Percentiles rank a stretch among this genome's conserved stretches.
Conservation (phyloP, 2,113 vertebrate species). For the Progne subis region DNA sequence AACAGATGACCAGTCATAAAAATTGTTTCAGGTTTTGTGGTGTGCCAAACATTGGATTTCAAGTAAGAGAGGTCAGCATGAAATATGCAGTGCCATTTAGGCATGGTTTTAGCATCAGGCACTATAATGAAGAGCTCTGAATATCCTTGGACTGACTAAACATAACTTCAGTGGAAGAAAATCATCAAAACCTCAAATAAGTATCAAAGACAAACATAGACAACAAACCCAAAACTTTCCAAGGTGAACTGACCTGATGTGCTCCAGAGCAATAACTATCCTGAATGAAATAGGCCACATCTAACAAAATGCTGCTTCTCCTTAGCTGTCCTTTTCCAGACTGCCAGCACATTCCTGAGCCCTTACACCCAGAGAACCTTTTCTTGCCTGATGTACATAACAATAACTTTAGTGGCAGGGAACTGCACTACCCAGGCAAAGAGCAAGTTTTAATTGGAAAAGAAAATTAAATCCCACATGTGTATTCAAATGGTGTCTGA, state of each 20-base stretch:
- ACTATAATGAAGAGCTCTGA: conserved; percentile 32
- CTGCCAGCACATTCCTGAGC: background rate
- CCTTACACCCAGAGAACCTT: background rate
- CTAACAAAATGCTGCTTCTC: conserved; percentile 35
- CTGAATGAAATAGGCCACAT: conserved; percentile 35
- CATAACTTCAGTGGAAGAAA: conserved; percentile 45
- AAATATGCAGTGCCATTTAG: background rate
- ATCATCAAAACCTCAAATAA: conserved; percentile 59
- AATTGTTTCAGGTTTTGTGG: background rate
- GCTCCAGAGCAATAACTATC: background rate
- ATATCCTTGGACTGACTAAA: conserved; percentile 53
- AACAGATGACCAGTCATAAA: background rate
- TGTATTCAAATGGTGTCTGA: background rate
- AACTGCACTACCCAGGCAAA: background rate
- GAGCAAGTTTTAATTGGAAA: background rate
- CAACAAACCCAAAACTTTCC: conserved; percentile 39
- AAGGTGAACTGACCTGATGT: conserved; percentile 37
- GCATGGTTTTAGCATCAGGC: conserved; percentile 28
- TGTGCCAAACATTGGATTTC: background rate
- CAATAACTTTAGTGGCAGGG: background rate
- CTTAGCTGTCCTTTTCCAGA: conserved; percentile 22
- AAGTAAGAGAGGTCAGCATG: conserved; percentile 3
- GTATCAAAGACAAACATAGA: conserved; percentile 62
- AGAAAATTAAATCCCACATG: background rate
- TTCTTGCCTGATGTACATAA: background rate